Base-by-base conservation (phyloP, 2,888 invertebrate genomes). In the Andrena hattorfiana region DNA sequence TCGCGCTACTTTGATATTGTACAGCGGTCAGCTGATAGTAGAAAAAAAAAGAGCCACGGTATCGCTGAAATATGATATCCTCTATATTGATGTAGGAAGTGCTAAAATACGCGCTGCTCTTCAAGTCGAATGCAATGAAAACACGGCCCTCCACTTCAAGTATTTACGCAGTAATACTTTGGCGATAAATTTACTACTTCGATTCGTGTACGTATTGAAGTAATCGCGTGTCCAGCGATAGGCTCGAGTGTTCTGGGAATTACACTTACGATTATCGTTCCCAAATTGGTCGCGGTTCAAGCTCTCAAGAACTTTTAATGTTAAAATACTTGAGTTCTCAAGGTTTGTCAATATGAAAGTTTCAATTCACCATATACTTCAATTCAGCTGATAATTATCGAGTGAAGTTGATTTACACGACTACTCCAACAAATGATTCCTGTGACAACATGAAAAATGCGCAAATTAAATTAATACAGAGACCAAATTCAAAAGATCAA, bases 81-180 rank as follows among this genome's bases (percentile, higher is more conserved):
- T n/a, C 13, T 16, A 60, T 20, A 60, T 16, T 23, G 59, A 75
- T 42, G 26, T 28, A 35, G 26, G 35, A 66, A 66, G 32, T 23
- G 20, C n/a, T 8, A 10, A 56, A 26, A 8, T 23, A 49, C 26
- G 13, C 32, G 30, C 8, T 13, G 10, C 20, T 20, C n/a, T n/a
- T 23, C 4, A 7, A 72, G n/a, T 42, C 32, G 10, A 13, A 32
- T 26, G 10, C n/a, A 23, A 28, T 54, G 30, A 56, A 56, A 42
- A 16, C 35, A 30, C 13, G n/a, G 16, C 13, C 20, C 10, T 30
- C 20, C 13, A 13, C 13, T 54, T 71, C 16, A 10, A 32, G 8
- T 76, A 63, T 63, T 71, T 72, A n/a, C 67, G 48, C 60, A 13
- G 60, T 32, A 5, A 26, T 69, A 20, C 5, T n/a, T n/a, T 16